These are phyloP conservation scores for Scomber japonicus DNA, from an alignment of 2,113 vertebrate genomes.

Conservation along the genomic window DNA sequence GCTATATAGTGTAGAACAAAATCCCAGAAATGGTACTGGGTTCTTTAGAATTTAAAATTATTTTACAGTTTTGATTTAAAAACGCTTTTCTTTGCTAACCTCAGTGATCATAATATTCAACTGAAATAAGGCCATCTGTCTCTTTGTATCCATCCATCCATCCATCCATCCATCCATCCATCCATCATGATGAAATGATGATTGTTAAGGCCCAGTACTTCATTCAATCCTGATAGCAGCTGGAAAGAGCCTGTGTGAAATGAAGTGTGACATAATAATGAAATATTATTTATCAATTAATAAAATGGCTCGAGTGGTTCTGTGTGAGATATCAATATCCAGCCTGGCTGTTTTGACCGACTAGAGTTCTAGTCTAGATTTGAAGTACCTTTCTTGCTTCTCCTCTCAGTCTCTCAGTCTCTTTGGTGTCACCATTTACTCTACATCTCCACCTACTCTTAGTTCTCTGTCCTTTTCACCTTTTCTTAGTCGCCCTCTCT, in stretches of 20 bases:
- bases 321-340: constrained; percentile 52
- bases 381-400: constrained; percentile 16
- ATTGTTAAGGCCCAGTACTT: constrained; percentile 21
- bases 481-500: constrained; percentile 21
- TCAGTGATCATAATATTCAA: too few relatives aligned
- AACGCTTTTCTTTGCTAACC: too few relatives aligned
- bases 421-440: constrained; percentile 26
- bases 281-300: constrained; percentile 63
- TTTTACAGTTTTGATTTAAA: too few relatives aligned
- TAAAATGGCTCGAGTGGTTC: constrained; percentile 36
- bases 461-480: constrained; percentile 24
- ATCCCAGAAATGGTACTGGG: too few relatives aligned
- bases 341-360: constrained; percentile 43
- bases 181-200: constrained; percentile 13
- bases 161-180: not conserved
- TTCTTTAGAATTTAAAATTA: too few relatives aligned
- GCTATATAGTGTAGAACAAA: too few relatives aligned
- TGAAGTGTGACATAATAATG: constrained; percentile 55
- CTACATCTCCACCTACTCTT: constrained; percentile 17
- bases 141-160: not conserved
- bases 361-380: constrained; percentile 28
- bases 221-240: constrained; percentile 50
- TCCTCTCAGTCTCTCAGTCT: constrained; percentile 14
- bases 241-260: constrained; percentile 39
- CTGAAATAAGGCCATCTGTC: not conserved